Evolutionary conservation across 2,113 vertebrate genomes (phyloP).

Genomic region (Gallinago jamesoni): DNA sequence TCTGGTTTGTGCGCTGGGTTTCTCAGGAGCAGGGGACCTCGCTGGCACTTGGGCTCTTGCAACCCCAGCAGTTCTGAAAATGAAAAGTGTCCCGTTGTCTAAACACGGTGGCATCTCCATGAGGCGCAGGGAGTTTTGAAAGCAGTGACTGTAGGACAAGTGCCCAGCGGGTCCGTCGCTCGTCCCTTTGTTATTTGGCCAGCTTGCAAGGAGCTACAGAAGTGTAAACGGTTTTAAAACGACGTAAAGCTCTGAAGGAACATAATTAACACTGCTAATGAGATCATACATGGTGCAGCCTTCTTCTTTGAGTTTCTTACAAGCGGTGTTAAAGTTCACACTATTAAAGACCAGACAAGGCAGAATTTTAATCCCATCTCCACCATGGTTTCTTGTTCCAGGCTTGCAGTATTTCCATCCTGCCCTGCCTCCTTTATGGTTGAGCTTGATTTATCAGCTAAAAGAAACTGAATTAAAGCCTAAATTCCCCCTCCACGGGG

Average conservation of each 20-base stretch:
- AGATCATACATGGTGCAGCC: background rate
- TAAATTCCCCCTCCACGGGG: background rate
- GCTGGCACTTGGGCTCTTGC: background rate
- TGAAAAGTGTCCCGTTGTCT: background rate
- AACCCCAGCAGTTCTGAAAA: background rate
- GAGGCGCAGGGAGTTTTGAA: rapidly evolving
- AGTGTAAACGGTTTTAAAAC: background rate
- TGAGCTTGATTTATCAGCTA: background rate
- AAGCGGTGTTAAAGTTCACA: background rate
- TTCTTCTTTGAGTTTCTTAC: background rate
- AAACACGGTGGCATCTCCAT: rapidly evolving
- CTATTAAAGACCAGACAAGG: background rate
- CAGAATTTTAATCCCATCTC: background rate
- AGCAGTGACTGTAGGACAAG: rapidly evolving
- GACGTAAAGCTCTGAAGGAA: background rate
- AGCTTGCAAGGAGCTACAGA: background rate
- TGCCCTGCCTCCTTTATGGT: background rate
- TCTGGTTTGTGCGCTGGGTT: rapidly evolving
- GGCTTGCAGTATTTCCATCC: background rate
- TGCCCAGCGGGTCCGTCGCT: rapidly evolving
- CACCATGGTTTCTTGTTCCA: rapidly evolving
- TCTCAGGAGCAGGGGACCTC: background rate
- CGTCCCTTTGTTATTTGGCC: rapidly evolving
- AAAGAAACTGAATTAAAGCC: background rate
- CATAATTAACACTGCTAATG: background rate